Conservation (phyloP, 2,797 vertebrate genomes). For the Alosa sapidissima region DNA sequence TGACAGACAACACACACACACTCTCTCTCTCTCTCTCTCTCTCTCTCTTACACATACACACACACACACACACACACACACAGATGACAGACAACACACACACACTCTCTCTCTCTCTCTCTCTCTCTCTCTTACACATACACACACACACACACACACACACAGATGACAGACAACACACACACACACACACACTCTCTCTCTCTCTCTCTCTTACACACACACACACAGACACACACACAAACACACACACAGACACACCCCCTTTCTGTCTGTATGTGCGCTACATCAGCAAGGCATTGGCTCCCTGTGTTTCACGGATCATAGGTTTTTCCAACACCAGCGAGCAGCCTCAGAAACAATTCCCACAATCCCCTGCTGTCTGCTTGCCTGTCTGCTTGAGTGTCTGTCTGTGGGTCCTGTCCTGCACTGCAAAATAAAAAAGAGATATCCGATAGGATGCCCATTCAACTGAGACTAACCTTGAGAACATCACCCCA, state of each 20-base stretch:
- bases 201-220: not conserved
- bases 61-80: not conserved
- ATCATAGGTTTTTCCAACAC: not conserved
- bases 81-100: not conserved
- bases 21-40: not conserved
- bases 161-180: not conserved
- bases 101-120: not conserved
- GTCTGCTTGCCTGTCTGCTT: not conserved
- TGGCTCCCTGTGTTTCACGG: not conserved
- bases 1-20: not conserved
- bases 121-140: too few species aligned
- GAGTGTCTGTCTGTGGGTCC: not conserved
- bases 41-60: not conserved
- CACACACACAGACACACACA: not conserved
- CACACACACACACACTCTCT: not conserved
- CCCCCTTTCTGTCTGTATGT: not conserved
- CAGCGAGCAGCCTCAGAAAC: not conserved
- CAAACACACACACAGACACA: not conserved
- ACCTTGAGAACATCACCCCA: not conserved
- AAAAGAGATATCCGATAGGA: too few species aligned
- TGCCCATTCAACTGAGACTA: not conserved
- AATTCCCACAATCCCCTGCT: not conserved
- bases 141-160: too few species aligned
- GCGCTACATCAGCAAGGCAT: not conserved
- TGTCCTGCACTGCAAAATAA: not conserved